These are phyloP conservation scores for Lasaia peninsularis DNA, from an alignment of 1,140 invertebrate genomes.

Conservation along the genomic window DNA sequence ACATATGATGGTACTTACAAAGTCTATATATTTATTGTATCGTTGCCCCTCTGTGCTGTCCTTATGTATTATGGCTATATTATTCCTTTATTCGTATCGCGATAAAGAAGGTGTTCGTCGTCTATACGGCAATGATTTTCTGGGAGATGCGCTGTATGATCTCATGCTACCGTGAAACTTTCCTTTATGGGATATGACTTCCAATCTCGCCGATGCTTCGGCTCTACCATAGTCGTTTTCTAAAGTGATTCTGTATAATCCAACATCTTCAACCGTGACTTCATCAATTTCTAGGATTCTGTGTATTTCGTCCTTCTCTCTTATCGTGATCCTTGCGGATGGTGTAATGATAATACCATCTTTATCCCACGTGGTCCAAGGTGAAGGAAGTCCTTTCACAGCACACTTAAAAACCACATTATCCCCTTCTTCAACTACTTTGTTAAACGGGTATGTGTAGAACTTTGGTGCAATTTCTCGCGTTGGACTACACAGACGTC, in stretches of 20 bases:
- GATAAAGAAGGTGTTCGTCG: slow-evolving; percentile 43
- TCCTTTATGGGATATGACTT: slow-evolving; percentile 81
- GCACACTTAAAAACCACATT: slow-evolving; percentile 85
- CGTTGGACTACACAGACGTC: slow-evolving; percentile 49
- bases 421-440: slow-evolving; percentile 89
- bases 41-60: background rate
- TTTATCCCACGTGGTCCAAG: slow-evolving; percentile 90
- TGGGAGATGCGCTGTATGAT: slow-evolving; percentile 52
- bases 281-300: slow-evolving; percentile 87
- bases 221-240: slow-evolving; percentile 90
- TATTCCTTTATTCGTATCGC: slow-evolving; percentile 65
- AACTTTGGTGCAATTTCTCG: slow-evolving; percentile 84
- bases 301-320: slow-evolving; percentile 87
- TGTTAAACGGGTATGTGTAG: slow-evolving; percentile 91
- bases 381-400: slow-evolving; percentile 85
- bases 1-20: slow-evolving; percentile 17
- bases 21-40: slow-evolving; percentile 1
- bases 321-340: slow-evolving; percentile 81
- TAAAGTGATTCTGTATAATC: slow-evolving; percentile 87
- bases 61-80: background rate
- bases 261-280: slow-evolving; percentile 87
- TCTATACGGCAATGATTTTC: slow-evolving; percentile 39
- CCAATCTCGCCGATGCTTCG: slow-evolving; percentile 87
- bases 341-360: slow-evolving; percentile 82
- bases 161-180: slow-evolving; percentile 57